phyloP scores from a whole-genome alignment of 1,140 invertebrate species.

The Dendrolimus kikuchii region DNA sequence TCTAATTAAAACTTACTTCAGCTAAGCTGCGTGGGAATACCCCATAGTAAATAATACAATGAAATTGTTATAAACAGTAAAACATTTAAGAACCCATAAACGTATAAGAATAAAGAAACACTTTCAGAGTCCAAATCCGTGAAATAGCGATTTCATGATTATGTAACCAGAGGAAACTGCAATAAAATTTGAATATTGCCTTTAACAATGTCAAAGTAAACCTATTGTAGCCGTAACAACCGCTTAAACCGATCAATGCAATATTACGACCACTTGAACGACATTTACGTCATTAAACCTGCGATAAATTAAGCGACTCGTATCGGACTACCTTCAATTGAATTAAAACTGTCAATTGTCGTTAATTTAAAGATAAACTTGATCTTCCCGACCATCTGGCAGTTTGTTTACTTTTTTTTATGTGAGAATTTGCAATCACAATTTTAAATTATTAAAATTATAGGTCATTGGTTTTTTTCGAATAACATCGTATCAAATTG shows the following conservation, averaged over 20 bases:
- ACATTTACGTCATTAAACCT: slow-evolving; percentile 33
- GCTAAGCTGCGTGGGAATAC: too few species aligned
- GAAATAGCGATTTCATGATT: slow-evolving; percentile 34
- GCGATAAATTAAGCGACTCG: slow-evolving; percentile 28
- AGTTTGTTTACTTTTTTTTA: slow-evolving; percentile 10
- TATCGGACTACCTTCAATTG: not conserved
- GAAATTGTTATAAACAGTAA: too few species aligned
- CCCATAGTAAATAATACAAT: too few species aligned
- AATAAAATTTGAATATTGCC: slow-evolving; percentile 42
- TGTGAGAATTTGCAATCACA: too few species aligned
- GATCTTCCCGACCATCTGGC: slow-evolving; percentile 4
- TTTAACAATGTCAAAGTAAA: slow-evolving; percentile 49
- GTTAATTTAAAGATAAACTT: too few species aligned
- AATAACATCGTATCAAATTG: too few species aligned
- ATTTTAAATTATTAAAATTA: too few species aligned
- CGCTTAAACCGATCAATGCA: slow-evolving; percentile 42
- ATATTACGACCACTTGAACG: slow-evolving; percentile 27
- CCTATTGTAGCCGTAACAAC: slow-evolving; percentile 41
- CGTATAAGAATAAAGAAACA: slow-evolving; percentile 3
- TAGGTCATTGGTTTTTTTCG: too few species aligned
- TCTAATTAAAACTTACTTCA: too few species aligned
- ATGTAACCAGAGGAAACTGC: slow-evolving; percentile 30
- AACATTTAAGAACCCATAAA: slow-evolving; percentile 1
- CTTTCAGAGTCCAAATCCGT: not conserved
- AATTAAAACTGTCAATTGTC: not conserved